These are phyloP conservation scores for Speoplatyrhinus poulsoni DNA, from an alignment of 2,113 vertebrate genomes.

Conservation along the genomic window DNA sequence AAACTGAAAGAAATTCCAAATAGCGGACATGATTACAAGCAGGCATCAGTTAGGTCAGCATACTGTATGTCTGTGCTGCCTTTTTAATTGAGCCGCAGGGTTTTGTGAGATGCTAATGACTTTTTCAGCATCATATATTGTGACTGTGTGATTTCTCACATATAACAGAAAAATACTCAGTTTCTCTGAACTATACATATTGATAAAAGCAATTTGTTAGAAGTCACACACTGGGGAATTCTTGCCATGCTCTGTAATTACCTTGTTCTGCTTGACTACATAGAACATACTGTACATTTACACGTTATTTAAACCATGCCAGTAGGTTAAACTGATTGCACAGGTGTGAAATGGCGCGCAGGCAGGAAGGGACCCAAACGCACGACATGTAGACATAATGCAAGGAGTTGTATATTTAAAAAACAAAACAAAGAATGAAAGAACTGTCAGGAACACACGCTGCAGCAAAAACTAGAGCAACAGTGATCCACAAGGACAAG, in stretches of 20 bases:
- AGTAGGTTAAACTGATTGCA: conserved; percentile 5
- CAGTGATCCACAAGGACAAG: too few relatives aligned
- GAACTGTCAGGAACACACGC: too few relatives aligned
- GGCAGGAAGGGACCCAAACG: too few relatives aligned
- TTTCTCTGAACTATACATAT: conserved; percentile 55
- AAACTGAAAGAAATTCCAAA: too few relatives aligned
- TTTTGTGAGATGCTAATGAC: conserved; percentile 38
- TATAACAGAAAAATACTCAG: conserved; percentile 47
- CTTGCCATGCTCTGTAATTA: conserved; percentile 46
- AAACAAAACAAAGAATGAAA: too few relatives aligned
- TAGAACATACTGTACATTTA: conserved; percentile 1
- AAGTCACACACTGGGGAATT: conserved; percentile 49
- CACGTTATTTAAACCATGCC: conserved; percentile 18
- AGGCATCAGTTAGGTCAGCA: too few relatives aligned
- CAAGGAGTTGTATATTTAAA: too few relatives aligned
- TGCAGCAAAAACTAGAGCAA: too few relatives aligned
- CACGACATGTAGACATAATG: too few relatives aligned
- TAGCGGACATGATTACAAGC: too few relatives aligned
- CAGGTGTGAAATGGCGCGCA: not conserved
- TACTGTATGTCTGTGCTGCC: conserved; percentile 8
- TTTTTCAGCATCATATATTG: conserved; percentile 51
- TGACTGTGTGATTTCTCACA: conserved; percentile 61
- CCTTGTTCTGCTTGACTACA: conserved; percentile 9
- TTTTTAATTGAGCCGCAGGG: conserved; percentile 55
- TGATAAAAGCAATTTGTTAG: conserved; percentile 63